phyloP scores from a whole-genome alignment of 2,113 vertebrate genomes.

The Protomyctophum bolini region DNA sequence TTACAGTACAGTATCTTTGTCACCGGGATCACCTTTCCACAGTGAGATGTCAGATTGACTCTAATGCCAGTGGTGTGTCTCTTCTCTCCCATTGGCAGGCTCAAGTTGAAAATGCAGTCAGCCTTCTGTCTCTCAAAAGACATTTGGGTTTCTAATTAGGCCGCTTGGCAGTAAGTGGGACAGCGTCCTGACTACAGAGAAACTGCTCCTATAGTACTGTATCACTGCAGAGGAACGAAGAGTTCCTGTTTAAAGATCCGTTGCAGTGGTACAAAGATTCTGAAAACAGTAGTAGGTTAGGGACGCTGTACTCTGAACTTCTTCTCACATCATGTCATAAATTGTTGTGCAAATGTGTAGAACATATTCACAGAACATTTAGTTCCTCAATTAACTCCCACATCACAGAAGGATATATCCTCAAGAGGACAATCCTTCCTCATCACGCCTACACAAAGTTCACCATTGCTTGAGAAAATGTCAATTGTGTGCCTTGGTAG shows the following conservation, averaged over 20 bases:
- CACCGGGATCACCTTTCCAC: background rate
- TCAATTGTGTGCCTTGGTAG: background rate
- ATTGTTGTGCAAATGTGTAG: background rate
- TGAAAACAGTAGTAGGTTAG: slow-evolving; percentile 17
- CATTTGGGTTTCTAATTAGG: slow-evolving; percentile 60
- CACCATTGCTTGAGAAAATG: background rate
- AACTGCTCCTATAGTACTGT: slow-evolving; percentile 22
- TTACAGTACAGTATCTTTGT: background rate
- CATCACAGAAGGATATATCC: background rate
- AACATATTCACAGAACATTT: background rate
- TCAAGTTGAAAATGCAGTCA: slow-evolving; percentile 27
- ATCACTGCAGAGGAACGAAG: slow-evolving; percentile 40
- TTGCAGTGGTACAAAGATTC: slow-evolving; percentile 25
- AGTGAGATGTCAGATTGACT: background rate
- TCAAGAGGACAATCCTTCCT: slow-evolving; percentile 33
- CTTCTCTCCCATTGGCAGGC: slow-evolving; percentile 10
- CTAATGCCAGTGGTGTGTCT: background rate
- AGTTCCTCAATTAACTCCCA: slow-evolving; percentile 4
- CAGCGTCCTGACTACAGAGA: slow-evolving; percentile 54
- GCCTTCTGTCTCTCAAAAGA: slow-evolving; percentile 41
- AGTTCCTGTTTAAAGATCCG: slow-evolving; percentile 20
- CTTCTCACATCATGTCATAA: background rate
- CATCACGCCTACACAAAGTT: background rate
- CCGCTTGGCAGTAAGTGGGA: slow-evolving; percentile 52
- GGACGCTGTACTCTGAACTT: background rate